Evolutionary conservation across 2,888 invertebrate genomes (phyloP), one percentile per base, ranked within the genome.

Genomic region (Barypeithes pellucidus): DNA sequence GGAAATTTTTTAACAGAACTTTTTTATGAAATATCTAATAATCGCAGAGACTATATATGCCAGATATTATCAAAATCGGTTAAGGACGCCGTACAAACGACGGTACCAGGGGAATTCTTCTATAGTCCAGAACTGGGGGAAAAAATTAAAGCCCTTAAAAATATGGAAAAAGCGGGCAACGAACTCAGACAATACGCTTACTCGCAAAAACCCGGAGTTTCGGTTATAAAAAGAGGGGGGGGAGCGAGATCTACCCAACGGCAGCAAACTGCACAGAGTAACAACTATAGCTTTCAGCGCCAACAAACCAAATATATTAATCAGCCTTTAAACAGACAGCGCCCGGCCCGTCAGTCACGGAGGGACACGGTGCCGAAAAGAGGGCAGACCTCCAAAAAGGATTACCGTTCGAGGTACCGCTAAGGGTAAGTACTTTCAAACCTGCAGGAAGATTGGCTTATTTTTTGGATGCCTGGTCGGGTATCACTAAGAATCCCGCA

Each of bases 11-110:
- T 57, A 1, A 29, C 57, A 0, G n/a, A 29, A 3, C 36, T 29
- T 8, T 57, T 57, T 57, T 57, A 33, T 16, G 12, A 54, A 3
- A 54, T 54, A 24, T 20, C 54, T 5, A 2, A 5, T 2, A 54
- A 22, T 11, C 2, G 54, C 2, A 20, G 24, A 20, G 24, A 3
- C 11, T 14, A 24, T 11, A 20, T 54, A 3, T 24, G 12, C 3
- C 60, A 60, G 36, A 36, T 12, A 12, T 2, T 61, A 20, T 20
- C 8, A 11, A 61, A 41, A 61, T 20, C 61, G 5, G 20, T 61
- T 1, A 61, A 61, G 8, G 12, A 11, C 3, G 41, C 61, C 5
- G n/a, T 61, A 3, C 41, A 61, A 39, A 61, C 39, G 12, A 61
- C 41, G 18, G 9, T 9, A 1, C 61, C 41, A 3, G 22, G 43